These are phyloP conservation scores for Paramacrobiotus metropolitanus DNA, from an alignment of 1,140 invertebrate species.

Conservation along the genomic window DNA sequence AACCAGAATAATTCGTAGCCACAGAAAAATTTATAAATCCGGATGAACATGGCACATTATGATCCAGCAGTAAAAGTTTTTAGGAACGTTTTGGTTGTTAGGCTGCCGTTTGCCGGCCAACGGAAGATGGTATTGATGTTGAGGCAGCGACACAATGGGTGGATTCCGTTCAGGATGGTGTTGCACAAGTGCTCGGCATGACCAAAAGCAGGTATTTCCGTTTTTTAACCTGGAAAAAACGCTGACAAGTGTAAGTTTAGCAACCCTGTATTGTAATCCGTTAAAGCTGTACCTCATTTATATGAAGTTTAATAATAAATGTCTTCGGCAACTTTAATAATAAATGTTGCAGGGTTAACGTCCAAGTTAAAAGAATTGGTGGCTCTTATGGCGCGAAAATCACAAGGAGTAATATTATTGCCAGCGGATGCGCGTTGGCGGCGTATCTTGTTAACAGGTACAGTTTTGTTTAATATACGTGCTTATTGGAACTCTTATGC, in stretches of 20 bases:
- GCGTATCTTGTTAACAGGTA: background rate
- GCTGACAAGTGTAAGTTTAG: too few species aligned
- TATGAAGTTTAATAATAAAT: too few species aligned
- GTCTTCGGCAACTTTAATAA: background rate
- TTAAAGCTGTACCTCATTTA: too few species aligned
- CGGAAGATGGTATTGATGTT: conserved; percentile 40
- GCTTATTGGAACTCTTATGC: too few species aligned
- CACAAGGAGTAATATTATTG: too few species aligned
- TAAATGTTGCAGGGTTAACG: conserved; percentile 10
- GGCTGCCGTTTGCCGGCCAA: background rate
- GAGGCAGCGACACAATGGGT: conserved; percentile 45
- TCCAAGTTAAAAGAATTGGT: conserved; percentile 10
- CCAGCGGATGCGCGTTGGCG: too few species aligned
- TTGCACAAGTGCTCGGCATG: background rate
- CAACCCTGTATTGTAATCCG: too few species aligned
- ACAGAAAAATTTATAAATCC: too few species aligned
- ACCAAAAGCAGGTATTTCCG: background rate
- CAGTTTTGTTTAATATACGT: background rate
- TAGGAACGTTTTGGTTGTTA: background rate
- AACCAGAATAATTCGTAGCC: too few species aligned
- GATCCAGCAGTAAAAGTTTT: background rate
- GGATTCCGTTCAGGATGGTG: conserved; percentile 30
- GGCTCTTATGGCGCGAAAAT: conserved; percentile 11
- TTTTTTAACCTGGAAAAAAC: background rate
- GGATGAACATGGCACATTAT: background rate